Evolutionary conservation across 2,113 vertebrate genomes (phyloP), one percentile per base, ranked within the genome.

Genomic region (Ammodytes marinus): DNA sequence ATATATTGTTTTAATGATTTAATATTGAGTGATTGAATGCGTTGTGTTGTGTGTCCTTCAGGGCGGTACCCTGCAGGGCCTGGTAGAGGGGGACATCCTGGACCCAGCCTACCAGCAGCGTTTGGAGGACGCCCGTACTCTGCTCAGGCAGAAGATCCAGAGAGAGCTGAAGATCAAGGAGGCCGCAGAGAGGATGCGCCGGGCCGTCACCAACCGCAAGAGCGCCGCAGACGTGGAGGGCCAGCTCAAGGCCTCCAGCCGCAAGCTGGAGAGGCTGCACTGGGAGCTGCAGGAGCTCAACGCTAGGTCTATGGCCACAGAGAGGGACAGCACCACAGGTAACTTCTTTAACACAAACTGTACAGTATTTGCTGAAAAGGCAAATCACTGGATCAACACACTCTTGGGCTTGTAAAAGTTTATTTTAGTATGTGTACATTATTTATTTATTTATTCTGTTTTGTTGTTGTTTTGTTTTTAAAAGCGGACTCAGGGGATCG

Each of bases 91-190:
- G 15, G 93, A 96, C 49, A 93, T 96, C 60, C 93, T 96, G 1
- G 94, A 96, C 85, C 95, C 95, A 0, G 84, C 83, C 68, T 94
- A 95, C 27, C 95, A 96, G 67, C 95, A 95, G 89, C 94, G 80
- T 0, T 73, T 96, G 77, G 95, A 95, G 17, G 84, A 94, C 15
- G 93, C 93, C 0, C 94, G 94, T 0, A 78, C 83, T 0, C n/a
- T 86, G 47, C 85, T 96, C 35, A 82, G 93, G 7, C 94, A 95
- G 80, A 90, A 96, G 87, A 96, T 96, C 89, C 95, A 96, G 80
- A 79, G 92, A 0, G 95, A 96, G 82, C 83, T 96, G 79, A 96
- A 95, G 89, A 96, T 96, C 80, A 96, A 96, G 74, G 95, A 95
- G 71, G 95, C 94, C 0, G 95, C 95, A 0, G 95, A 95, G 86